Conservation (phyloP, 2,888 invertebrate genomes). For the Drosophila sordidula region DNA sequence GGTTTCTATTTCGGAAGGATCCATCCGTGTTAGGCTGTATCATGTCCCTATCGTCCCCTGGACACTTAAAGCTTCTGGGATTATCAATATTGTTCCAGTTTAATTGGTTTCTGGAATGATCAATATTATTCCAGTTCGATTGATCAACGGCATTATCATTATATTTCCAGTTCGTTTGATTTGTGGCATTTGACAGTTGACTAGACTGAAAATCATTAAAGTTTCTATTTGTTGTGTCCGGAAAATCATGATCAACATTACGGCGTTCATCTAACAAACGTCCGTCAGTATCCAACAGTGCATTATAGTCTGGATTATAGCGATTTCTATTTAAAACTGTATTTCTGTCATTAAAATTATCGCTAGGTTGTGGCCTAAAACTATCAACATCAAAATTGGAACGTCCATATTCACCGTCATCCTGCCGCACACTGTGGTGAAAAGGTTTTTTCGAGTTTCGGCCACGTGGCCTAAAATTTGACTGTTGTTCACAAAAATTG, state of each 20-base stretch:
- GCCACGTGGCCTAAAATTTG: not conserved
- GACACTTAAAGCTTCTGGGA: not conserved
- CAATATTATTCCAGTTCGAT: not conserved
- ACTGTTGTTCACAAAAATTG: conserved; percentile 1
- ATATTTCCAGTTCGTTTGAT: conserved; percentile 5
- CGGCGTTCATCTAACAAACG: conserved; percentile 2
- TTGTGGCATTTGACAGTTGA: not conserved
- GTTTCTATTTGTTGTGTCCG: not conserved
- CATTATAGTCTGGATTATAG: conserved; percentile 17
- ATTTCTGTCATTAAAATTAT: not conserved
- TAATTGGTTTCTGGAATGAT: not conserved
- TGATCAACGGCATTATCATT: not conserved
- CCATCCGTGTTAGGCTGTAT: not conserved
- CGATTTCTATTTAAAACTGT: conserved; percentile 1
- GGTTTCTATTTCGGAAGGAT: not conserved
- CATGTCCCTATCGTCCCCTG: not conserved
- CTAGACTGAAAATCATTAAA: not conserved
- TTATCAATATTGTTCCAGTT: not conserved
- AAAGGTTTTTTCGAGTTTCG: conserved; percentile 3
- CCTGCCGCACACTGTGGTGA: not conserved
- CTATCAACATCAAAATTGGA: not conserved
- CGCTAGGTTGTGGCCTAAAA: not conserved
- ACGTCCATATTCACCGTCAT: not conserved
- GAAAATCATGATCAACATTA: conserved; percentile 11
- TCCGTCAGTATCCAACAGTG: not conserved